Base-by-base conservation (phyloP, 2,888 invertebrate genomes). In the Campopleginae sp. region DNA sequence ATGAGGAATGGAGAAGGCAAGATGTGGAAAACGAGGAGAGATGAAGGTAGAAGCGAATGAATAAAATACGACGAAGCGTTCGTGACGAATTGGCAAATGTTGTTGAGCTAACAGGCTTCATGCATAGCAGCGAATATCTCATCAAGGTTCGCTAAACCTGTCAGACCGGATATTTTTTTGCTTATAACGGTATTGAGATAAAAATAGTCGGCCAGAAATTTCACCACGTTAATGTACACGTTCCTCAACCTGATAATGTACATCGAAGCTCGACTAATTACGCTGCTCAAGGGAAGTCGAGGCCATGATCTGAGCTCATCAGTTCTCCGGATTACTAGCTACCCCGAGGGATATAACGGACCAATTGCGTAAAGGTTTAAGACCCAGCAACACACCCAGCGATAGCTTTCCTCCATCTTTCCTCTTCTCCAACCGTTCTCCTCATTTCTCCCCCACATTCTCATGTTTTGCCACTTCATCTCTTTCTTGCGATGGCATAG, bases 321-420 rank as follows among this genome's bases (percentile, higher is more conserved):
- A 84, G 80, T 80, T 80, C 63, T 76, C 46, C 38, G 66, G 71
- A 84, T 80, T 80, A 84, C 71, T 63, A 75, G 70, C 70, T 72
- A 75, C 71, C 84, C 71, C 44, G 58, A 71, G 80, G 76, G 71
- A 80, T 76, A 80, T 76, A 80, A 80, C 70, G 70, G 70, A 42
- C 70, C 72, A 76, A 7, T 17, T 70, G 38, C 83, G 48, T 33
- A 75, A 75, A 58, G 74, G 72, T 74, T 78, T 58, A 78, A 66
- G 83, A 76, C 70, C 75, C 63, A 31, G 75, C 46, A 71, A 66
- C 63, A 71, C 31, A 54, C 33, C 38, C 33, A 44, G 54, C 33
- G 6, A 48, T 71, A 58, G 54, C 46, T 70, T 33, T 71, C 48
- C 61, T 46, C 31, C 51, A 10, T 77, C 31, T 54, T 78, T 58